These are phyloP conservation scores for Stegophylla sp. DNA, from an alignment of 2,888 invertebrate genomes.

Conservation along the genomic window DNA sequence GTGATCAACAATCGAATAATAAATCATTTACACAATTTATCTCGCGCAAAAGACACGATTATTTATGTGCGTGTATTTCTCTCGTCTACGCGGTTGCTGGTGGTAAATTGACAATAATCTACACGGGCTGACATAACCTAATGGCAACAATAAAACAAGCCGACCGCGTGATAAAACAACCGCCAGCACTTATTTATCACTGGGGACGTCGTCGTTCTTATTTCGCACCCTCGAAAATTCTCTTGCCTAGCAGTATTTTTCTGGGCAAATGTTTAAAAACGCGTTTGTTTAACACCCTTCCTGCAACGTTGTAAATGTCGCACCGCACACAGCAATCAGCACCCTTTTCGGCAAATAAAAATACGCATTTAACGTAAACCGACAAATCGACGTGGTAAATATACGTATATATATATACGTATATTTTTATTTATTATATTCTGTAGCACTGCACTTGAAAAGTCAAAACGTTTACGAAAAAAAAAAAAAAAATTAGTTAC, in stretches of 20 bases:
- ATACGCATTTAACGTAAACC: constrained; percentile 2
- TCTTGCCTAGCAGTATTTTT: background rate
- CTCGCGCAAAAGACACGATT: too few species aligned
- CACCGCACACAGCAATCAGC: background rate
- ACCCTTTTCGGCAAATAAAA: constrained; percentile 25
- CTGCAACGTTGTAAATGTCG: background rate
- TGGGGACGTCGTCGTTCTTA: background rate
- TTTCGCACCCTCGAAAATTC: constrained; percentile 6
- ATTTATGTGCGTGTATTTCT: background rate
- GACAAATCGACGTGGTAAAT: constrained; percentile 1
- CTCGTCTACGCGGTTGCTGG: background rate
- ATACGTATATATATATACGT: background rate
- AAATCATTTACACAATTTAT: too few species aligned
- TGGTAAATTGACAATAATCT: constrained; percentile 31
- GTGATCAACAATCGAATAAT: too few species aligned
- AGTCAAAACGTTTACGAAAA: too few species aligned
- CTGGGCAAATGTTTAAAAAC: constrained; percentile 45
- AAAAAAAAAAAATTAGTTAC: too few species aligned
- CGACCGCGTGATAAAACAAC: constrained; percentile 27
- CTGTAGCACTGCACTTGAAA: too few species aligned
- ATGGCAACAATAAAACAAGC: constrained; percentile 19
- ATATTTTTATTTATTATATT: too few species aligned
- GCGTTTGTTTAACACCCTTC: constrained; percentile 32
- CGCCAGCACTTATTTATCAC: constrained; percentile 33
- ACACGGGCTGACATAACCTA: constrained; percentile 33